Evolutionary conservation across 1,140 invertebrate genomes (phyloP).

Genomic region (Eubasilissa regina): DNA sequence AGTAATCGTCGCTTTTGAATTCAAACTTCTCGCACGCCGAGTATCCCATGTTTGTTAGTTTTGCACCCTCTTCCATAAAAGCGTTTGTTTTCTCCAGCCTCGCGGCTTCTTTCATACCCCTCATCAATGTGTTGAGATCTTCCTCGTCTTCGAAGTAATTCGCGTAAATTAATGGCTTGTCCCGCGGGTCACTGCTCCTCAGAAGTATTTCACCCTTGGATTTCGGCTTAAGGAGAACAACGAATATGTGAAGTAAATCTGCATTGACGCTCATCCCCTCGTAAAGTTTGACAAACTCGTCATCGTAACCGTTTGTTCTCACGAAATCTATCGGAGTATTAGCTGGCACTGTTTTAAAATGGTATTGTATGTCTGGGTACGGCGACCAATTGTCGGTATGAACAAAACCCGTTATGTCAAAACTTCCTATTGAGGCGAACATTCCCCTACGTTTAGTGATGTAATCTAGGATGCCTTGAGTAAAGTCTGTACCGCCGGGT

Average conservation of each 20-base stretch:
- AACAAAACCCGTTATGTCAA: constrained; percentile 61
- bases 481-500: too few species aligned
- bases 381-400: constrained; percentile 60
- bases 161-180: constrained; percentile 78
- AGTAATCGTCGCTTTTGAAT: constrained; percentile 73
- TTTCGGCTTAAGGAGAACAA: constrained; percentile 69
- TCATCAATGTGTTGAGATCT: constrained; percentile 73
- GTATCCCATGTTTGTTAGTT: constrained; percentile 65
- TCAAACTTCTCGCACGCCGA: constrained; percentile 65
- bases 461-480: too few species aligned
- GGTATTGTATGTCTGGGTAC: constrained; percentile 62
- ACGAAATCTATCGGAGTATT: too few species aligned
- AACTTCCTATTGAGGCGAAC: too few species aligned
- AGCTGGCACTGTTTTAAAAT: constrained; percentile 29
- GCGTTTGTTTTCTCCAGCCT: constrained; percentile 69
- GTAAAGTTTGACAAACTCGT: too few species aligned
- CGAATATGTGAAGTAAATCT: neutral
- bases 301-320: too few species aligned
- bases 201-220: constrained; percentile 75
- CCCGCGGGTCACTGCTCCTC: constrained; percentile 72
- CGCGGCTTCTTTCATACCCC: constrained; percentile 70
- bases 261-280: too few species aligned
- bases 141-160: constrained; percentile 75
- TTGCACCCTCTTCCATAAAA: constrained; percentile 65
- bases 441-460: too few species aligned